Base-by-base conservation (phyloP, 2,888 invertebrate genomes). In the Stenolophus ochropezus region DNA sequence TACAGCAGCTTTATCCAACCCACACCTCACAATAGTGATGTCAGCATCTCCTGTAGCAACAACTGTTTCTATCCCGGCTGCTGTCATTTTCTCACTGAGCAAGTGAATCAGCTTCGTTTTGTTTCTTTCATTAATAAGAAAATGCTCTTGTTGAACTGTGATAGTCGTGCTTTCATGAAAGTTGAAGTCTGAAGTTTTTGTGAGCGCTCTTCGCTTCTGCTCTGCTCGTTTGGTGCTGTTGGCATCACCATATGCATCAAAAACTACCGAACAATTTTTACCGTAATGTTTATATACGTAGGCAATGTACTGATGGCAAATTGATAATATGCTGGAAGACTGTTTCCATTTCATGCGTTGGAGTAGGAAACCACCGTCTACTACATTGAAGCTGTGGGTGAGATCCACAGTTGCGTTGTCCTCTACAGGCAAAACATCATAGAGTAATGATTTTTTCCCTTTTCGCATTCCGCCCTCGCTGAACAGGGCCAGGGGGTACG, bases 221-320 rank as follows among this genome's bases (percentile, higher is more conserved):
- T 84, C 83, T 14, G 82, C 82, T 82, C 83, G 75, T 77, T 83
- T 83, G 51, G 81, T 84, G 49, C 42, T 79, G 73, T 83, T 83
- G 25, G 51, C 77, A 75, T 33, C 69, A 6, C 8, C 16, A 27
- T 23, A 25, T n/a, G 25, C 65, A 65, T 65, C 65, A 14, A 65
- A 65, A n/a, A 65, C 27, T 27, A 33, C 69, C n/a, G 27, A 8
- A 16, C 69, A 69, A 16, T 69, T 69, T 5, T 4, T 5, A 58
- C 53, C 51, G 21, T 83, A 80, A 56, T 82, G 71, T 23, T 75
- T 74, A 4, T 49, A 0, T 47, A 82, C 75, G 47, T 75, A 75
- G 20, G 80, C 16, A 23, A 80, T 71, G 27, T 82, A 82, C 82
- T 82, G 82, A 61, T 76, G 11, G 51, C 73, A 82, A 47, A 82